A percentile compares a stretch with the other conserved stretches of the same genome.
These are phyloP conservation scores for Elaeidobius kamerunicus DNA, from an alignment of 2,888 invertebrate species.

Conservation along the genomic window DNA sequence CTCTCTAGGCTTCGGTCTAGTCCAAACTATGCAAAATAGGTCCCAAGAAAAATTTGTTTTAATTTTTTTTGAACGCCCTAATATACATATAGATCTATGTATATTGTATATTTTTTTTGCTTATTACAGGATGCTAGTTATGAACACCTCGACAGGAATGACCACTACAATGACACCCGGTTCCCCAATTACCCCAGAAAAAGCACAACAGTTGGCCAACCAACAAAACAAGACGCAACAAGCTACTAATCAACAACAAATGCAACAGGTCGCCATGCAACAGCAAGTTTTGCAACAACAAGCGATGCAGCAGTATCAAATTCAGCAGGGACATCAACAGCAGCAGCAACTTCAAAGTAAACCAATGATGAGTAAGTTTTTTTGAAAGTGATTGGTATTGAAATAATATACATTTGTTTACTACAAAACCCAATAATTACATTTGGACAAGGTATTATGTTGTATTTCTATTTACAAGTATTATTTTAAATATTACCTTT, in stretches of 20 bases:
- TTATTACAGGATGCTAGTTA: slow-evolving; percentile 53
- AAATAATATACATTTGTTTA: too few species aligned
- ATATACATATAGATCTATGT: background rate
- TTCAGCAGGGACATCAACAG: slow-evolving; percentile 41
- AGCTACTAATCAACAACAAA: slow-evolving; percentile 50
- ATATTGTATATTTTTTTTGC: background rate
- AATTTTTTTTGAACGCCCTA: background rate
- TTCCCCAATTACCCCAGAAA: slow-evolving; percentile 56
- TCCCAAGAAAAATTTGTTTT: too few species aligned
- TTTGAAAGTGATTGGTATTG: too few species aligned
- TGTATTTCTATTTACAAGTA: too few species aligned
- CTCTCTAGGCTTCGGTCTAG: too few species aligned
- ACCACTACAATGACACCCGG: slow-evolving; percentile 55
- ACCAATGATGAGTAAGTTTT: slow-evolving; percentile 57
- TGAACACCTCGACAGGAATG: slow-evolving; percentile 59
- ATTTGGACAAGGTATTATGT: too few species aligned
- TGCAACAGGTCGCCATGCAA: slow-evolving; percentile 51
- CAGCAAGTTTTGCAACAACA: slow-evolving; percentile 43
- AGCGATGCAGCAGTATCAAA: slow-evolving; percentile 44
- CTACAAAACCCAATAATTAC: too few species aligned
- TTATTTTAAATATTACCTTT: too few species aligned
- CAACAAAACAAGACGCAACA: slow-evolving; percentile 51
- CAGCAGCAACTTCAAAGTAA: slow-evolving; percentile 49
- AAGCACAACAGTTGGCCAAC: slow-evolving; percentile 54
- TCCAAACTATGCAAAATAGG: too few species aligned